phyloP scores from a whole-genome alignment of 2,888 invertebrate species.

The Ischnura elegans region DNA sequence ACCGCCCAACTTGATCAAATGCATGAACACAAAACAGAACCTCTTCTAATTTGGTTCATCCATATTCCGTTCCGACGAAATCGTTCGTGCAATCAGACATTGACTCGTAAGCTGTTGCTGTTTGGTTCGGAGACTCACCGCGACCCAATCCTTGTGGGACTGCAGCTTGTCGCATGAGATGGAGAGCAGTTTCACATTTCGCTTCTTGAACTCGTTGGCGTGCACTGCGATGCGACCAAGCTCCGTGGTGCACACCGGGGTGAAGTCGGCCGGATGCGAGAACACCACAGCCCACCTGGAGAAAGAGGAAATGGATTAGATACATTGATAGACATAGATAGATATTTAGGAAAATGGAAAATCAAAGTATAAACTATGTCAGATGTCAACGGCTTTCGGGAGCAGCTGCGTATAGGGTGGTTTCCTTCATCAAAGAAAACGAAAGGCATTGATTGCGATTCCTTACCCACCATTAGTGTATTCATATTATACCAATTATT shows the following conservation, averaged over 20 bases:
- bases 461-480: too few species aligned
- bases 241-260: slow-evolving; percentile 95
- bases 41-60: too few species aligned
- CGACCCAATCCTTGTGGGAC: slow-evolving; percentile 88
- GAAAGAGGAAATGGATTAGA: slow-evolving; percentile 64
- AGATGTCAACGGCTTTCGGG: too few species aligned
- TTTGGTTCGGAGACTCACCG: slow-evolving; percentile 77
- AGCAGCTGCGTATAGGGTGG: too few species aligned
- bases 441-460: too few species aligned
- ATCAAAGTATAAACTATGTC: neutral
- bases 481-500: too few species aligned
- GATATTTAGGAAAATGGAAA: neutral
- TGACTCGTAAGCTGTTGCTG: neutral
- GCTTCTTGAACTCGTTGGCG: slow-evolving; percentile 84
- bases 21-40: too few species aligned
- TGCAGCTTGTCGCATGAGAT: slow-evolving; percentile 88
- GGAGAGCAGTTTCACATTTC: slow-evolving; percentile 88
- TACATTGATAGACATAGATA: neutral
- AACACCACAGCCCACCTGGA: slow-evolving; percentile 91
- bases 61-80: slow-evolving; percentile 69
- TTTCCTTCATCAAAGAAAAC: too few species aligned
- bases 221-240: slow-evolving; percentile 87
- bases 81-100: neutral
- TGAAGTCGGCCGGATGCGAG: slow-evolving; percentile 93
- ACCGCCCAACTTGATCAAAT: too few species aligned